Evolutionary conservation across 2,113 vertebrate species (phyloP), one percentile per base, ranked within the genome.

Genomic region (Castor canadensis): DNA sequence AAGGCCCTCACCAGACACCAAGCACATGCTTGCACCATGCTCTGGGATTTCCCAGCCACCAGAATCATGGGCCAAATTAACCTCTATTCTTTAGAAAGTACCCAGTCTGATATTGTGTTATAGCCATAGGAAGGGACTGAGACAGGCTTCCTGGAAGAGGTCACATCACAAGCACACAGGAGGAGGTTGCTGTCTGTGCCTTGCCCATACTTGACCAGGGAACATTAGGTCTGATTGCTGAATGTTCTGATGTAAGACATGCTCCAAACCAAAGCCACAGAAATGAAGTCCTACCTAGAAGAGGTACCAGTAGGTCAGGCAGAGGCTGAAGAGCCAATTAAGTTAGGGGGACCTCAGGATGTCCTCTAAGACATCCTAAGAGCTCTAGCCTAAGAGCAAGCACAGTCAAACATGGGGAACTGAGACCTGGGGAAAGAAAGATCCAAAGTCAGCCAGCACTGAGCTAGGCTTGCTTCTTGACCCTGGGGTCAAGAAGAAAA

Each of bases 231-330:
- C 19, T 19, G 1, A 20, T 9, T 28, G 22, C 71, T 5, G 28
- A 38, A 28, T 35, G 1, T 35, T 40, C 26, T 35, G 45, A 12
- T 0, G 4, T 13, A 26, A 26, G 38, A 43, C 8, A 49, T 2
- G 15, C 11, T 80, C 32, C 17, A 30, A 43, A 28, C 30, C 52
- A 47, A 7, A 52, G 38, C 43, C 43, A 28, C 1, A 6, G 54
- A 67, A 45, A 6, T 16, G 0, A 85, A 93, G n/a, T 52, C 15
- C 17, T 17, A 35, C 38, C 75, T 4, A 9, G 20, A 58, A 67
- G n/a, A n/a, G n/a, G n/a, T n/a, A n/a, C n/a, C n/a, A n/a, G n/a
- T n/a, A 26, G 30, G 79, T 47, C 22, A 10, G 22, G 52, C 17
- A 35, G 45, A 22, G 38, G 3, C 38, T 9, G n/a, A 26, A 89